These are phyloP conservation scores for Sinonovacula constricta DNA, from an alignment of 1,140 invertebrate genomes.

Conservation along the genomic window DNA sequence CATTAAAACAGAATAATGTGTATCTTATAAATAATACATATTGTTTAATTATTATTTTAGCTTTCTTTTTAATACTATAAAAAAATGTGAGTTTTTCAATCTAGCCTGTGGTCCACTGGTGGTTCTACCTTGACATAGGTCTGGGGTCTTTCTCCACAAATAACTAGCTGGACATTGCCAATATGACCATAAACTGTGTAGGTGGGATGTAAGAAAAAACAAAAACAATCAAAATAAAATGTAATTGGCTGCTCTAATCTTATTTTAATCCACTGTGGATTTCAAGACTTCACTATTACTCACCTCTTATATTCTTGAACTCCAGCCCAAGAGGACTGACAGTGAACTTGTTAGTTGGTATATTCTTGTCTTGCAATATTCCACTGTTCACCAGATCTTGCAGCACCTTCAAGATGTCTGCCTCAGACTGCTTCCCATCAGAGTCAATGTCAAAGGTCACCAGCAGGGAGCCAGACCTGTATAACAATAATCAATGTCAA, in stretches of 20 bases:
- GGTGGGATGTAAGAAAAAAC: too few relatives aligned
- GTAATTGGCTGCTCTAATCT: background rate
- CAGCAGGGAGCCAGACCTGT: too few relatives aligned
- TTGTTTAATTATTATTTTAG: background rate
- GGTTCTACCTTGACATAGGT: background rate
- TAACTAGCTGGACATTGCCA: too few relatives aligned
- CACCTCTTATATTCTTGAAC: background rate
- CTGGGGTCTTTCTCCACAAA: too few relatives aligned
- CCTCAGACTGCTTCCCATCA: slow-evolving; percentile 33
- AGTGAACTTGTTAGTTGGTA: slow-evolving; percentile 2
- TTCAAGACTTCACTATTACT: background rate
- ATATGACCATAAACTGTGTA: too few relatives aligned
- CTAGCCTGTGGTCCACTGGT: background rate
- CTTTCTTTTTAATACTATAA: too few relatives aligned
- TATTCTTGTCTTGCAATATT: too few relatives aligned
- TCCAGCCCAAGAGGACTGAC: slow-evolving; percentile 28
- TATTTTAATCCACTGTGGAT: too few relatives aligned
- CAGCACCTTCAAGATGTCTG: slow-evolving; percentile 6
- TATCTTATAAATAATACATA: too few relatives aligned
- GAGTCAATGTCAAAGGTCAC: too few relatives aligned
- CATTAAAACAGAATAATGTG: background rate
- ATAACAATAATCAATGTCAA: too few relatives aligned
- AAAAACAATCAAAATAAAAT: background rate
- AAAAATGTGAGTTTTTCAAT: background rate
- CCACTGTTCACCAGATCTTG: slow-evolving; percentile 10